Evolutionary conservation across 2,888 invertebrate genomes (phyloP).

Genomic region (Ormyrus pomaceus): DNA sequence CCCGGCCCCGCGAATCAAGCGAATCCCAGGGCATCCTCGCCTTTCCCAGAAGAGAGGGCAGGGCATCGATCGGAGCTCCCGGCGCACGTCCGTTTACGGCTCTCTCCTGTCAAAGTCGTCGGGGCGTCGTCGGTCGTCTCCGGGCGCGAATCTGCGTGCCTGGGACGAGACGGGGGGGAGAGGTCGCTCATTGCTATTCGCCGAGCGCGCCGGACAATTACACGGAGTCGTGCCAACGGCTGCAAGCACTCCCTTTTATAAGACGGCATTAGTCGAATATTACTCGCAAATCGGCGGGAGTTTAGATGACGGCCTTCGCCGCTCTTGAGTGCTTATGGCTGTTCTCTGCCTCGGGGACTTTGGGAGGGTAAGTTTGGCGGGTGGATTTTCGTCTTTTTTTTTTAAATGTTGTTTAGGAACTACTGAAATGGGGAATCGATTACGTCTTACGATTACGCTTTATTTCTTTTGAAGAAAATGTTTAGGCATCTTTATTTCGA

Average conservation of each 20-base stretch:
- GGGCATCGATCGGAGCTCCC: too few relatives aligned
- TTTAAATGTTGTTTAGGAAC: too few relatives aligned
- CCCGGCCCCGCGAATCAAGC: too few relatives aligned
- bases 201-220: slow-evolving; percentile 64
- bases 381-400: too few relatives aligned
- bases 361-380: too few relatives aligned
- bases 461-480: too few relatives aligned
- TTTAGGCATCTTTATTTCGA: too few relatives aligned
- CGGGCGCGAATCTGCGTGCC: slow-evolving; percentile 21
- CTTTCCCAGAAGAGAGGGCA: too few relatives aligned
- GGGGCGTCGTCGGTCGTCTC: slow-evolving; percentile 12
- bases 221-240: slow-evolving; percentile 59
- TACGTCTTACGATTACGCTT: too few relatives aligned
- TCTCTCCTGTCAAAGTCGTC: slow-evolving; percentile 25
- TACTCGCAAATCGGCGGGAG: slow-evolving; percentile 21
- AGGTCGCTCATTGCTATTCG: slow-evolving; percentile 63
- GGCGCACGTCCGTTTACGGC: slow-evolving; percentile 32
- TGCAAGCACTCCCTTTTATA: slow-evolving; percentile 7
- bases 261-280: background rate
- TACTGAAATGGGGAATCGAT: too few relatives aligned
- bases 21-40: too few relatives aligned
- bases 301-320: background rate
- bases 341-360: background rate
- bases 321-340: background rate
- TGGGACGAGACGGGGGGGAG: background rate